These are phyloP conservation scores for Melanerpes aurifrons DNA, from an alignment of 2,113 vertebrate genomes.

Conservation along the genomic window DNA sequence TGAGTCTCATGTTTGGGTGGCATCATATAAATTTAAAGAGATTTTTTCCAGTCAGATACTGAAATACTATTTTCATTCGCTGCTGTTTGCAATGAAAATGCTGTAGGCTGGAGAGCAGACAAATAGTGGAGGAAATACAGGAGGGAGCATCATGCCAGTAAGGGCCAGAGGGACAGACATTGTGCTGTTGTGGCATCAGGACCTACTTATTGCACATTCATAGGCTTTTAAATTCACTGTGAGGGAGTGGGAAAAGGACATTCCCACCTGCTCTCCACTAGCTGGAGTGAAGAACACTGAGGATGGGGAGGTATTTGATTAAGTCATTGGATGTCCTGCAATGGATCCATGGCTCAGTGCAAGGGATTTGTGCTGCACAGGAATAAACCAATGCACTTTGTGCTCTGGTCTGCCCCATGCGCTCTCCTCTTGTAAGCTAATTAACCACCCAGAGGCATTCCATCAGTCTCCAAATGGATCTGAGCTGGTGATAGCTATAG, in stretches of 20 bases:
- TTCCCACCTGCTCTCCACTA: neutral
- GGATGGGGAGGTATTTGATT: neutral
- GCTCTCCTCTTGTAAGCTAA: neutral
- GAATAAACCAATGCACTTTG: neutral
- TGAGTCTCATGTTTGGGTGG: neutral
- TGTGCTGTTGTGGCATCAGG: neutral
- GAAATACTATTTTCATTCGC: neutral
- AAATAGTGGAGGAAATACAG: neutral
- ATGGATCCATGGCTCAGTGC: neutral
- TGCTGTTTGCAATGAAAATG: neutral
- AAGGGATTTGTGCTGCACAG: neutral
- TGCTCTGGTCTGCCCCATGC: neutral
- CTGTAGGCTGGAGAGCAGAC: neutral
- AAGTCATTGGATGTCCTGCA: neutral
- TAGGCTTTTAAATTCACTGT: neutral
- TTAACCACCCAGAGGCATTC: neutral
- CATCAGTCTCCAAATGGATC: neutral
- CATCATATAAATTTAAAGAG: neutral
- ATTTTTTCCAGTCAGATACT: neutral
- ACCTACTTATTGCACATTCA: accelerated
- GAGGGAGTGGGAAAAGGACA: neutral
- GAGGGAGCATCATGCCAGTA: accelerated
- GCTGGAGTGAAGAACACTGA: neutral
- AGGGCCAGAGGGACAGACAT: neutral
- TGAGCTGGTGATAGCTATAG: neutral